These are phyloP conservation scores for Cacatua alba DNA, from an alignment of 2,113 vertebrate genomes.

Conservation along the genomic window DNA sequence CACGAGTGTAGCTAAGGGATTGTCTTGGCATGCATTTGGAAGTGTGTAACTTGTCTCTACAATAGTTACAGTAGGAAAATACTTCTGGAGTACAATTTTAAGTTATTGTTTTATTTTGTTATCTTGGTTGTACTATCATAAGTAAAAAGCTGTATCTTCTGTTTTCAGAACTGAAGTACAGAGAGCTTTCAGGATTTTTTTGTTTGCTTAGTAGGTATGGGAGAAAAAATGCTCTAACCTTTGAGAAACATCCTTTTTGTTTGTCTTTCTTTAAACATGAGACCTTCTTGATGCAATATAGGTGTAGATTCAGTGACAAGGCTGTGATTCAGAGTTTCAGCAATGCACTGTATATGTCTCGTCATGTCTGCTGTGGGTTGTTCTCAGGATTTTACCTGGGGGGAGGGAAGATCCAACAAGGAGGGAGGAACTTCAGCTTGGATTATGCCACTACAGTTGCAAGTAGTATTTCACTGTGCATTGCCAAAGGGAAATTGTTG, in stretches of 20 bases:
- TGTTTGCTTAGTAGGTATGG: background rate
- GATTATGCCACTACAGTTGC: conserved; percentile 54
- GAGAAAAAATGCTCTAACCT: background rate
- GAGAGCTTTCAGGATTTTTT: background rate
- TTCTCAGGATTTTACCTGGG: conserved; percentile 62
- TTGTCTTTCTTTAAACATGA: background rate
- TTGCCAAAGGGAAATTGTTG: conserved; percentile 68
- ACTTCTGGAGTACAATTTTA: too few relatives aligned
- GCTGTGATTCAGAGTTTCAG: conserved; percentile 63
- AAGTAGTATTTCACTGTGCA: conserved; percentile 40
- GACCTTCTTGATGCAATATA: background rate
- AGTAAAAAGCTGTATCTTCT: background rate
- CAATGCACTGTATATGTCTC: conserved; percentile 49
- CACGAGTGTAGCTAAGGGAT: background rate
- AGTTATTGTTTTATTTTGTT: background rate
- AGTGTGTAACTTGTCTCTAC: background rate
- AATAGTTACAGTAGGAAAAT: background rate
- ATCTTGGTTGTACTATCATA: background rate
- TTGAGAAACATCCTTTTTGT: background rate
- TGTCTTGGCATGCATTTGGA: background rate
- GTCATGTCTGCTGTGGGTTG: conserved; percentile 67
- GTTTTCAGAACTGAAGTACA: background rate
- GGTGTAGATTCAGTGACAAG: conserved; percentile 1
- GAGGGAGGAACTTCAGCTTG: conserved; percentile 60
- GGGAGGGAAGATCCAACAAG: conserved; percentile 68